Conservation (phyloP, 2,888 invertebrate genomes). For the Graphium colonna region DNA sequence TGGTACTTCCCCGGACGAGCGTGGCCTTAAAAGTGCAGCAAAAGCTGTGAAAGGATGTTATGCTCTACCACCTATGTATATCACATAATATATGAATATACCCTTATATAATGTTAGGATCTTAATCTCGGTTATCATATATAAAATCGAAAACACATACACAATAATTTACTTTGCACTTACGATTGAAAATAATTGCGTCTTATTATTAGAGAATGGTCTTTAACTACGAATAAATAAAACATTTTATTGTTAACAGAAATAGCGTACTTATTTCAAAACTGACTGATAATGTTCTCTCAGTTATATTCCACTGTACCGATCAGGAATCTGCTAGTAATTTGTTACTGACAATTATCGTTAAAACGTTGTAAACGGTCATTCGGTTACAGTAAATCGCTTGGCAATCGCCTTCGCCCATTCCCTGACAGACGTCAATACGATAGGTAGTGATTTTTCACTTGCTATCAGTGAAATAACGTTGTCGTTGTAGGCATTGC, state of each 20-base stretch:
- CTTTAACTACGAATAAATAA: background rate
- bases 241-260: background rate
- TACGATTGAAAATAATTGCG: no score
- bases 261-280: background rate
- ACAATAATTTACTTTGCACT: no score
- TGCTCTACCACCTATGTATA: no score
- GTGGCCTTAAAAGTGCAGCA: no score
- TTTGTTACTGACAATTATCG: conserved; percentile 2
- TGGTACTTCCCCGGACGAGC: no score
- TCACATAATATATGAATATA: no score
- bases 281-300: background rate
- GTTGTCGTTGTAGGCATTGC: background rate
- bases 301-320: background rate
- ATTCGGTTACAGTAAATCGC: background rate
- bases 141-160: no score
- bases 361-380: conserved; percentile 1
- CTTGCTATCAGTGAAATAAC: no score
- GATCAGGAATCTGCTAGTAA: background rate
- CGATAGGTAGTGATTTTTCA: background rate
- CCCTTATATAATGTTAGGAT: no score
- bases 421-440: conserved; percentile 13
- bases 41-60: no score
- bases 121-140: no score
- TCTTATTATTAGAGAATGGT: no score
- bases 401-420: background rate